Evolutionary conservation across 2,888 invertebrate genomes (phyloP), one percentile per base, ranked within the genome.

Genomic region (Steromphala cineraria): DNA sequence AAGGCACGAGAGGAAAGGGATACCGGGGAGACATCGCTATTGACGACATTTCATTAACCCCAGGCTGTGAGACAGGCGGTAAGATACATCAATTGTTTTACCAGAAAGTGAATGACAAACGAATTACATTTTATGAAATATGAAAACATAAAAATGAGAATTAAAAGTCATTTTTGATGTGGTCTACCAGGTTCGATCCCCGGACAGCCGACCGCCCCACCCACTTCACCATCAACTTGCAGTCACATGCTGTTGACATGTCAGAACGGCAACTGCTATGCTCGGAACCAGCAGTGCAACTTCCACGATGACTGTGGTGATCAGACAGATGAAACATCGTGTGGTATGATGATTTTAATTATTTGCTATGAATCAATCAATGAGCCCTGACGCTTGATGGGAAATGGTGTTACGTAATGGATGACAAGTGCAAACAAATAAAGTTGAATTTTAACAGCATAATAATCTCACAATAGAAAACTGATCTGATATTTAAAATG

Each of bases 41-140:
- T 75, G 91, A 91, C 84, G 90, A 91, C 81, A 81, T 91, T 53
- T 90, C 90, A 13, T 67, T 91, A 21, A 90, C 91, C 21, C 89
- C 89, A 8, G 89, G 90, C 13, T 91, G 91, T 82, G 88, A 88
- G 75, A 52, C 78, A 46, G 86, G 87, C 83, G 86, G 87, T 87
- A 71, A 46, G 24, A 21, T 19, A 13, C 46, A 4, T 40, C 15
- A 28, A 28, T 71, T 28, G 7, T 4, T 36, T 28, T 31, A 36
- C 5, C 10, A 21, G 24, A 21, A 67, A 21, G 2, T n/a, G n/a
- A n/a, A n/a, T n/a, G n/a, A n/a, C n/a, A 2, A 5, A 8, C 24
- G 4, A 28, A 17, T 36, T 74, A 31, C 7, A 2, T 40, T n/a
- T 4, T 36, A 19, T 17, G 36, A 40, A n/a, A 1, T n/a, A 7